These are phyloP conservation scores for Toxotes jaculatrix DNA, from an alignment of 2,113 vertebrate species.

Conservation along the genomic window DNA sequence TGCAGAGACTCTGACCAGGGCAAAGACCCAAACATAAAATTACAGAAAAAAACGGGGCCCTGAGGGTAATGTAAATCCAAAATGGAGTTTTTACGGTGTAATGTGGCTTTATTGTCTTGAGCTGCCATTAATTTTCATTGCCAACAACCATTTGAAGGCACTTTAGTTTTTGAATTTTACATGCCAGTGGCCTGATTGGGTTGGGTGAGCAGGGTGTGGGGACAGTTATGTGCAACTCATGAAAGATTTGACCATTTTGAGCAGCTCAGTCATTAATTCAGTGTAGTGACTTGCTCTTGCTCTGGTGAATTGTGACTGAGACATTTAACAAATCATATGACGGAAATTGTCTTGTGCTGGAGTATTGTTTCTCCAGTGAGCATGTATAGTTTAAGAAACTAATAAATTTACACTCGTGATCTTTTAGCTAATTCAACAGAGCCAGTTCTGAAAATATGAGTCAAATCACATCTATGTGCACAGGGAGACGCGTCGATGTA, in stretches of 20 bases:
- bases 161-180: constrained; percentile 52
- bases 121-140: constrained; percentile 69
- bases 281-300: background rate
- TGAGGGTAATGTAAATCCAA: constrained; percentile 52
- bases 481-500: constrained; percentile 24
- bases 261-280: constrained; percentile 21
- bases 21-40: constrained; percentile 56
- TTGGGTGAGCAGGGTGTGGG: constrained; percentile 22
- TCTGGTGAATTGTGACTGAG: constrained; percentile 21
- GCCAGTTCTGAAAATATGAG: constrained; percentile 1
- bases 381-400: background rate
- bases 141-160: constrained; percentile 55
- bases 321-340: constrained; percentile 27
- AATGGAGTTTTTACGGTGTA: constrained; percentile 67
- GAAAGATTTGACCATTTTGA: constrained; percentile 35
- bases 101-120: constrained; percentile 63
- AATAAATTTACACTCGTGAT: constrained; percentile 8
- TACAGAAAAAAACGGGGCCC: constrained; percentile 62
- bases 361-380: background rate
- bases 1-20: constrained; percentile 32
- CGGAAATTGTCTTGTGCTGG: background rate
- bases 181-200: constrained; percentile 29
- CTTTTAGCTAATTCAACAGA: constrained; percentile 22
- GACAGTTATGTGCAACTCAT: constrained; percentile 26
- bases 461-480: constrained; percentile 33